Evolutionary conservation across 2,113 vertebrate genomes (phyloP), one percentile per base, ranked within the genome.

Genomic region (Vulpes vulpes): DNA sequence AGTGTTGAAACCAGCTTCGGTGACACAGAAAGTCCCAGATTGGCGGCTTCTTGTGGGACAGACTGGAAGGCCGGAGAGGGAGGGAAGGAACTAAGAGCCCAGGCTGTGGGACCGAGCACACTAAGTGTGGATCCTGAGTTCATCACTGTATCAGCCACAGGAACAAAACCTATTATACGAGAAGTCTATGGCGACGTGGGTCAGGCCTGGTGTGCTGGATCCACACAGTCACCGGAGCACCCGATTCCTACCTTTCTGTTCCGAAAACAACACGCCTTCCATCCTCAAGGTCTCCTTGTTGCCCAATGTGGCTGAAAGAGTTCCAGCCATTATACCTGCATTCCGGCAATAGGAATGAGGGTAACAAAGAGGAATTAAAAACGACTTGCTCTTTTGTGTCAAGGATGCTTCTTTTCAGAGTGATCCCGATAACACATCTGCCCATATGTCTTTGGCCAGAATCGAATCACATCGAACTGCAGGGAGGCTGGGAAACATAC

Each of bases 341-440:
- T 87, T 94, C 86, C 60, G 62, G 22, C 62, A 53, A 53, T 32
- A 89, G n/a, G 25, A 89, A 89, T 11, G 35, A 96, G 19, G 12
- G 43, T 16, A 43, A 43, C 30, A 9, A 5, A 27, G 51, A 11
- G 1, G 2, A 5, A 35, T 43, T 43, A n/a, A 22, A 73, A 57
- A 27, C 16, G 30, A 38, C 69, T 78, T 57, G 19, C 1, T 32
- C 51, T 22, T 93, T 25, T 22, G 73, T 81, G 87, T 94, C 60
- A 97, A 93, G 25, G 78, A 79, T 57, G 35, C 43, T 67, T 87
- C 86, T 60, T 95, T 94, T 64, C 11, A 4, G 64, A 94, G 62
- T 62, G n/a, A 22, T 27, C 30, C 38, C 14, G 64, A 23, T 51
- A 62, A 92, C 62, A 60, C 19, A 55, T 64, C 51, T 79, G 22